Evolutionary conservation across 2,888 invertebrate species (phyloP), one percentile per base, ranked within the genome.

Genomic region (Malacosoma neustria): DNA sequence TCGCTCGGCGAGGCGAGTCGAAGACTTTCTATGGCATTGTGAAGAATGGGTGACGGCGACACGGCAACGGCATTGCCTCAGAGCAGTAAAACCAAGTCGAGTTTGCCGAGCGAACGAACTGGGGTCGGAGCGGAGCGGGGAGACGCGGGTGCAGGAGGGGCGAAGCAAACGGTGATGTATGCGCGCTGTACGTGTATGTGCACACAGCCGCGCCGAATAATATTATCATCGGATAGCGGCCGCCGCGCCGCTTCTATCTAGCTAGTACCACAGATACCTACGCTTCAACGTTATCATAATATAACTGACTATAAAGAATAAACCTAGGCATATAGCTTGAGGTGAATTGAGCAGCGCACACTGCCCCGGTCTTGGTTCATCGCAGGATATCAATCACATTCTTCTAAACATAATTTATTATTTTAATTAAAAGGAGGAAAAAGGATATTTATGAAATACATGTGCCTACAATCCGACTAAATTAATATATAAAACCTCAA

Each of bases 11-110:
- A 73, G 72, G 73, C 75, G 79, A 79, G 73, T 72, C 74, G 72
- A 66, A 64, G 70, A 84, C 84, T 85, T 85, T 85, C 84, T 84
- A 84, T 81, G 84, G 81, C 84, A 85, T 84, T 85, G 84, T 80
- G 69, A 74, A 72, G 74, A 70, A 64, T 69, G 72, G 81, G 74
- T 80, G 75, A 22, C 22, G 9, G 22, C 22, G 5, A 76, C 70
- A 61, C 73, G 72, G 75, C 76, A 74, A 67, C 73, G 79, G 74
- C 77, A 74, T 84, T 84, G 82, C 84, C 71, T 76, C 82, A 82
- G 72, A 71, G 67, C 63, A 32, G 22, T 22, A 32, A 32, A 32
- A n/a, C 60, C 69, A 72, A 66, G 67, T 63, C 51, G 73, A 74
- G 68, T 75, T 70, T 72, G 75, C 67, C 75, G 72, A 65, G 61